phyloP scores from a whole-genome alignment of 2,113 vertebrate species.

The Rhineura floridana region DNA sequence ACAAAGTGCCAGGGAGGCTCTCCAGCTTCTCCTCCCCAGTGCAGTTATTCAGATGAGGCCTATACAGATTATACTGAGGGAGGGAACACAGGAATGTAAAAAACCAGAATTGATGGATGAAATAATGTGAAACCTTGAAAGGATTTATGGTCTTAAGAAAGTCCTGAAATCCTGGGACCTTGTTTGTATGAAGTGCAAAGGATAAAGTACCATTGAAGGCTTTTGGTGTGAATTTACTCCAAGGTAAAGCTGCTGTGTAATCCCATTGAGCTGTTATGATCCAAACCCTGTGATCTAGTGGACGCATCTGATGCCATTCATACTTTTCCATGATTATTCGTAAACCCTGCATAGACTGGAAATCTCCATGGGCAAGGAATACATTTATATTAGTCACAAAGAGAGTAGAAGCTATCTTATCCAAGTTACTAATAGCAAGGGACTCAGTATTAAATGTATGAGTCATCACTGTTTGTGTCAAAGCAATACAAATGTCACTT shows the following conservation, averaged over 20 bases:
- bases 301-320: neutral
- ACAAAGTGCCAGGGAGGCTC: neutral
- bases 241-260: neutral
- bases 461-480: neutral
- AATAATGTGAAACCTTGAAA: neutral
- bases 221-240: neutral
- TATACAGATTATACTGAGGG: neutral
- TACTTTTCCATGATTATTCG: neutral
- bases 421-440: too few relatives aligned
- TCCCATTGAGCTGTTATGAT: neutral
- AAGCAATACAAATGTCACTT: neutral
- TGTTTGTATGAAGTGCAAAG: neutral
- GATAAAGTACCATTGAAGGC: neutral
- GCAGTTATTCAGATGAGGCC: neutral
- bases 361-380: neutral
- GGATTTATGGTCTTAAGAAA: conserved; percentile 7
- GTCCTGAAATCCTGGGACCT: neutral
- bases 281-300: neutral
- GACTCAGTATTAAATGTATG: accelerated
- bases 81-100: neutral
- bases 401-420: too few relatives aligned
- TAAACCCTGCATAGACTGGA: neutral
- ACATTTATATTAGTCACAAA: neutral
- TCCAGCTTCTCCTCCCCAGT: neutral
- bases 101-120: neutral